Evolutionary conservation across 2,797 vertebrate species (phyloP), one percentile per base, ranked within the genome.

Genomic region (Fistularia tabacaria): DNA sequence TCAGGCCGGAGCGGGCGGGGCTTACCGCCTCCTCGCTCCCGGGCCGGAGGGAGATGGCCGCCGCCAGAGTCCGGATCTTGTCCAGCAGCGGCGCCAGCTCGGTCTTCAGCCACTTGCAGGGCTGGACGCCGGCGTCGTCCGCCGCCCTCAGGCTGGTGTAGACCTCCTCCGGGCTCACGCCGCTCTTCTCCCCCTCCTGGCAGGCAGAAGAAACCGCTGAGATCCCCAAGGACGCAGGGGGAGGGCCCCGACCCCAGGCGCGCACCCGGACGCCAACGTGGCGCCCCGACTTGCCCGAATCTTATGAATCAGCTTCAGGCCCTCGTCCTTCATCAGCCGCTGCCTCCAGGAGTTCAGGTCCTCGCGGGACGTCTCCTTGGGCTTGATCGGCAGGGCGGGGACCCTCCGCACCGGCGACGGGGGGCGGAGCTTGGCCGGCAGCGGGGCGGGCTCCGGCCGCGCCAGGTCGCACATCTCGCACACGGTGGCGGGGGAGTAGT

Each of bases 401-500:
- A 84, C 58, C 0, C 81, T 74, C 69, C 87, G 79, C 15, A 86
- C 77, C 0, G 89, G 90, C 42, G 85, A 90, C 0, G 86, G 82
- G 6, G 86, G 89, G 41, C 80, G 84, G 45, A 86, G 84, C 63
- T 79, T 90, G 6, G 71, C 67, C 0, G 87, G 82, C 7, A 86
- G 68, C 0, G 79, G 73, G 9, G 86, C 60, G 0, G 88, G 82
- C 58, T 91, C 88, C 3, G 89, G 84, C 36, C 86, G 87, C 1
- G 83, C 76, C 38, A 90, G 77, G 77, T 94, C 89, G 59, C 94
- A 96, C 83, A 94, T 86, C 55, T 93, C 91, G 54, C 94, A 96
- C 9, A 89, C 79, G 7, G 85, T 83, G 10, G 90, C 86, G 10
- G 85, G 86, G 7, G 81, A 85, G 49, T 85, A 90, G 87, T 96